phyloP scores from a whole-genome alignment of 2,888 invertebrate genomes.

The Cephus pulcher region DNA sequence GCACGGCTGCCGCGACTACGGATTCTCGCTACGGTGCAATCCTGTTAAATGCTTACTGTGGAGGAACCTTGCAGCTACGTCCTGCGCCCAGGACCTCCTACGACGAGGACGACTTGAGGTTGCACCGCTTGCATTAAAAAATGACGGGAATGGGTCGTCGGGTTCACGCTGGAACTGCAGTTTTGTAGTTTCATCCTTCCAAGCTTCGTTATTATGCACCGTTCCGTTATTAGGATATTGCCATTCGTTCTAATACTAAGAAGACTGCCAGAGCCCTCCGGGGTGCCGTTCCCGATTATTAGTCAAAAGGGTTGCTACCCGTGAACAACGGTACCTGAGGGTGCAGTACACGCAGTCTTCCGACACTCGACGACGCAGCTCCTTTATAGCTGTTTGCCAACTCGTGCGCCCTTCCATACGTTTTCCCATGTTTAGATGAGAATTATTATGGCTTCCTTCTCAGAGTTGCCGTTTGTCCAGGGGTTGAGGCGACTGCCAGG shows the following conservation, averaged over 20 bases:
- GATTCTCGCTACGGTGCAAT: too few relatives aligned
- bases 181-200: slow-evolving; percentile 30
- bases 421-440: slow-evolving; percentile 26
- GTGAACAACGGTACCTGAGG: slow-evolving; percentile 60
- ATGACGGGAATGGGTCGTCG: too few relatives aligned
- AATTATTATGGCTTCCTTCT: too few relatives aligned
- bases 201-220: slow-evolving; percentile 55
- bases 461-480: too few relatives aligned
- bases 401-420: slow-evolving; percentile 24
- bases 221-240: slow-evolving; percentile 58
- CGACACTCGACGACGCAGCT: slow-evolving; percentile 25
- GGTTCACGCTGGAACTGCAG: too few relatives aligned
- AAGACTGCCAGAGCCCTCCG: slow-evolving; percentile 38
- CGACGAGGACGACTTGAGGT: too few relatives aligned
- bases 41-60: too few relatives aligned
- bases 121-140: too few relatives aligned
- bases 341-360: slow-evolving; percentile 44
- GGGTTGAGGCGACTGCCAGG: too few relatives aligned
- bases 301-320: slow-evolving; percentile 62
- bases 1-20: too few relatives aligned
- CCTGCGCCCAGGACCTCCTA: too few relatives aligned
- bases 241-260: slow-evolving; percentile 62
- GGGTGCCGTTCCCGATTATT: slow-evolving; percentile 65
- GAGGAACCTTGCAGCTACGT: too few relatives aligned
- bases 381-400: slow-evolving; percentile 47